phyloP scores from a whole-genome alignment of 2,113 vertebrate species.

The Oryzias curvinotus region DNA sequence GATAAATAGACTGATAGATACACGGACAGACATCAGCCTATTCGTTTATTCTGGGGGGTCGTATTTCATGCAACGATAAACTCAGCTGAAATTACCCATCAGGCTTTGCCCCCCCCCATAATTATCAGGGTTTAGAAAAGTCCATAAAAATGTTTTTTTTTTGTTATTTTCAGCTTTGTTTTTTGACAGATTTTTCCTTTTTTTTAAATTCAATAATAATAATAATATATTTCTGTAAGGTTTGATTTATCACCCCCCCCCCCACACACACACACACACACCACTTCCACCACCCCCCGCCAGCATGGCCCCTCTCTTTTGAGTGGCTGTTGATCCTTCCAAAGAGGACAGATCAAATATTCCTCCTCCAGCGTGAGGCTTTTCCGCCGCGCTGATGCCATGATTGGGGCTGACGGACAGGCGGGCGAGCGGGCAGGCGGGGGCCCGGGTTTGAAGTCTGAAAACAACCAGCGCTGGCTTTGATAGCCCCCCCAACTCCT shows the following conservation, averaged over 20 bases:
- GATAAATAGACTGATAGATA: conserved; percentile 51
- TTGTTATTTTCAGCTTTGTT: too few species aligned
- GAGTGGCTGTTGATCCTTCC: conserved; percentile 78
- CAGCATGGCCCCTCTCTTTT: conserved; percentile 50
- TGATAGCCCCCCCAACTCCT: conserved; percentile 71
- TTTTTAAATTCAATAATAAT: too few species aligned
- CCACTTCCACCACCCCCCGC: conserved; percentile 17
- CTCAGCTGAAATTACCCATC: conserved; percentile 11
- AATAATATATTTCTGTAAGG: background rate
- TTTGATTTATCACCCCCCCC: too few species aligned
- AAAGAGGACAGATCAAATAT: conserved; percentile 83
- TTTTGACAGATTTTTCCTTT: too few species aligned
- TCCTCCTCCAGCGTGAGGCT: conserved; percentile 75
- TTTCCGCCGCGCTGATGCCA: conserved; percentile 73
- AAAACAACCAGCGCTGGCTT: conserved; percentile 77
- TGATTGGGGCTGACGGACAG: conserved; percentile 80
- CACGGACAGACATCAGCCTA: conserved; percentile 23
- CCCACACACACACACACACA: too few species aligned
- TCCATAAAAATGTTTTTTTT: too few species aligned
- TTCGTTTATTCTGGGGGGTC: conserved; percentile 19
- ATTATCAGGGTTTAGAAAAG: too few species aligned
- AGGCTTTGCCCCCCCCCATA: too few species aligned
- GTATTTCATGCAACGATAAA: conserved; percentile 3
- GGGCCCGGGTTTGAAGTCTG: conserved; percentile 77
- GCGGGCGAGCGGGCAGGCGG: conserved; percentile 72